Evolutionary conservation across 2,797 vertebrate genomes (phyloP).

Genomic region (Myotis daubentonii): DNA sequence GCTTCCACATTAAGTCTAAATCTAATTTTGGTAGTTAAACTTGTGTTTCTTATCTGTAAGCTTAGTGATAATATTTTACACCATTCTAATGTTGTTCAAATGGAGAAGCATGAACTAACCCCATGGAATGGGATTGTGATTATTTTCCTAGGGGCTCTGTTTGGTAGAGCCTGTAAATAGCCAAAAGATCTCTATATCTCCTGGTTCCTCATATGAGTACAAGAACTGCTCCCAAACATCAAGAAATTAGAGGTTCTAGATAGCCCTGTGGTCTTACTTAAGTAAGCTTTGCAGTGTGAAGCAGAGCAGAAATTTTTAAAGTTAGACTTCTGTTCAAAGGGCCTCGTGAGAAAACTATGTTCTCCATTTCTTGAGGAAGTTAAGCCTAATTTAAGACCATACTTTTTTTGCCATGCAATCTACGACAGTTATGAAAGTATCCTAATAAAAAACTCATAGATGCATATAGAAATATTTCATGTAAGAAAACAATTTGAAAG

Average conservation of each 20-base stretch:
- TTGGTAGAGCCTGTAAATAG: background rate
- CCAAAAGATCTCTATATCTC: background rate
- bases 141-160: conserved; percentile 25
- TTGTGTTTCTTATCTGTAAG: conserved; percentile 32
- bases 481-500: background rate
- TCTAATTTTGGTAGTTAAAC: conserved; percentile 39
- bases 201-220: background rate
- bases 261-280: background rate
- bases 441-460: conserved; percentile 41
- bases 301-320: conserved; percentile 12
- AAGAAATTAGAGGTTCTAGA: background rate
- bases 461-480: background rate
- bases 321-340: background rate
- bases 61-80: conserved; percentile 43
- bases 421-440: background rate
- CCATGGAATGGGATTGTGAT: background rate
- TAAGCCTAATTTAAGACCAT: conserved; percentile 16
- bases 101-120: conserved; percentile 14
- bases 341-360: background rate
- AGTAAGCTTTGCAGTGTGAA: conserved; percentile 21
- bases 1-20: conserved; percentile 39
- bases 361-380: conserved; percentile 16
- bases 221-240: background rate
- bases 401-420: background rate
- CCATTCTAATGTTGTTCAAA: conserved; percentile 35